A percentile compares a stretch with the other conserved stretches of the same genome.
These are phyloP conservation scores for Drosophila bocqueti DNA, from an alignment of 1,140 invertebrate species.

Conservation along the genomic window DNA sequence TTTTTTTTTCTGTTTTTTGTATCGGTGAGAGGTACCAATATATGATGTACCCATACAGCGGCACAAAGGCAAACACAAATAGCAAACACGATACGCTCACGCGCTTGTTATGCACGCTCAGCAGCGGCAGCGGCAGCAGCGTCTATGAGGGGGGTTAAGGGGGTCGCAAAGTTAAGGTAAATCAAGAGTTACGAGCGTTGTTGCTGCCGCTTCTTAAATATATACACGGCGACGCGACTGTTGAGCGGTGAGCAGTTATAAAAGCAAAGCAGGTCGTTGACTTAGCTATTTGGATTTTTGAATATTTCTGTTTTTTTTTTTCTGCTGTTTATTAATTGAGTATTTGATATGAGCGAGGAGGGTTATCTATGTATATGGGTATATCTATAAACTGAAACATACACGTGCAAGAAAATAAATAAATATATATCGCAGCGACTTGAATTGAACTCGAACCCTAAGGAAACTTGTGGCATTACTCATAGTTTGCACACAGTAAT, in stretches of 20 bases:
- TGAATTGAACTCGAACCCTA: slow-evolving; percentile 26
- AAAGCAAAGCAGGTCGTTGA: slow-evolving; percentile 84
- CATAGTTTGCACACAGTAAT: slow-evolving; percentile 22
- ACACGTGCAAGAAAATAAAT: slow-evolving; percentile 22
- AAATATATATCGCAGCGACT: slow-evolving; percentile 19
- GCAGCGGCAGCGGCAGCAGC: slow-evolving; percentile 39
- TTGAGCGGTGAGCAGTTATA: slow-evolving; percentile 69
- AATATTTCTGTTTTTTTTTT: slow-evolving; percentile 57
- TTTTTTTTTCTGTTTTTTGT: slow-evolving; percentile 2
- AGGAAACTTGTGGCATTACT: slow-evolving; percentile 28
- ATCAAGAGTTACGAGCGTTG: slow-evolving; percentile 49
- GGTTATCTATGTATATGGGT: background rate
- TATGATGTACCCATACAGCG: slow-evolving; percentile 31
- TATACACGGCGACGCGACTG: slow-evolving; percentile 35
- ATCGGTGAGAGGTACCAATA: slow-evolving; percentile 41
- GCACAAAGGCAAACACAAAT: slow-evolving; percentile 42
- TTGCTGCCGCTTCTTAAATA: slow-evolving; percentile 54
- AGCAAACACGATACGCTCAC: slow-evolving; percentile 71
- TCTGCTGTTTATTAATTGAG: slow-evolving; percentile 83
- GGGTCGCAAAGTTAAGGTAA: slow-evolving; percentile 32
- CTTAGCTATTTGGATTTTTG: slow-evolving; percentile 74
- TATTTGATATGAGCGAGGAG: slow-evolving; percentile 76
- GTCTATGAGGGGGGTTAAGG: slow-evolving; percentile 25
- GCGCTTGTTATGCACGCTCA: slow-evolving; percentile 82
- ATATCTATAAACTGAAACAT: slow-evolving; percentile 9